Evolutionary conservation across 2,888 invertebrate genomes (phyloP).

Genomic region (Plutella xylostella): DNA sequence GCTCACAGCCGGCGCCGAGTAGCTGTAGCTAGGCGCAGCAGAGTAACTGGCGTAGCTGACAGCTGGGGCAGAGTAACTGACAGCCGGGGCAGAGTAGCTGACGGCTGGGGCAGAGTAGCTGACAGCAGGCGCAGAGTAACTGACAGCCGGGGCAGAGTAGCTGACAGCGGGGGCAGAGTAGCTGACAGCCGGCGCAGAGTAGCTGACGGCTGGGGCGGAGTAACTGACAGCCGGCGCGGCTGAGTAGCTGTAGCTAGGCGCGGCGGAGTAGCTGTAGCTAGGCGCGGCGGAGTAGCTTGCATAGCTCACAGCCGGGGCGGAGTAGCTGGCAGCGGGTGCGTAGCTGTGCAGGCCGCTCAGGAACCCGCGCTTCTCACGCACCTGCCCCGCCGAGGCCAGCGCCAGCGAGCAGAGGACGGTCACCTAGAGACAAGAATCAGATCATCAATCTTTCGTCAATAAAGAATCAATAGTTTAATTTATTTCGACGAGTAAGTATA

Average conservation of each 20-base stretch:
- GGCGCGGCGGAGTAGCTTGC: not conserved
- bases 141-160: constrained; percentile 14
- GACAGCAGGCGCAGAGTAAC: not conserved
- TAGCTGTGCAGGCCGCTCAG: constrained; percentile 20
- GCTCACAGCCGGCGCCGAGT: too few species aligned
- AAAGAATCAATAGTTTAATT: too few species aligned
- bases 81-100: constrained; percentile 12
- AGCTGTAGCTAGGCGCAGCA: too few species aligned
- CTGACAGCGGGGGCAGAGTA: constrained; percentile 11
- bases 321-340: constrained; percentile 8
- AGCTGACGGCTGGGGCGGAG: not conserved
- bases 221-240: not conserved
- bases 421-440: too few species aligned
- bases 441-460: too few species aligned
- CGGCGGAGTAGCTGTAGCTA: not conserved
- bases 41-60: constrained; percentile 15
- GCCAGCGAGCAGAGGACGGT: constrained; percentile 23
- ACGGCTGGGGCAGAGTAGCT: constrained; percentile 9
- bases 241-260: not conserved
- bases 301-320: constrained; percentile 6
- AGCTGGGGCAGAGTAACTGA: too few species aligned
- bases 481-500: too few species aligned
- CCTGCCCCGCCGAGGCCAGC: constrained; percentile 22
- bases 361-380: constrained; percentile 33
- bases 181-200: too few species aligned